phyloP scores from a whole-genome alignment of 2,888 invertebrate genomes.

The Heliconius hortense region DNA sequence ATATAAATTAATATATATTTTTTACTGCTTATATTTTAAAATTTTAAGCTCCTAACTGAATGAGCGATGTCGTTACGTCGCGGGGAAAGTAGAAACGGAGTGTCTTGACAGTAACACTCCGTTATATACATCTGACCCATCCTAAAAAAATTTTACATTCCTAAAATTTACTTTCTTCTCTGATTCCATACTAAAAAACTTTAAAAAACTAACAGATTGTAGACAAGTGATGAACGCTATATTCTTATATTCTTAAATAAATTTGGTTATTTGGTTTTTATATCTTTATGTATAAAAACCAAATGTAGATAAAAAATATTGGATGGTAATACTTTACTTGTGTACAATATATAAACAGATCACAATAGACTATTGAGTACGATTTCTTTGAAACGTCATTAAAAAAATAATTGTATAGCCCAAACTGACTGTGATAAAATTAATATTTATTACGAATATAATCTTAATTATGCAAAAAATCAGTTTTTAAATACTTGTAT shows the following conservation, averaged over 20 bases:
- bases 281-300: neutral
- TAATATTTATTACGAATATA: neutral
- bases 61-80: neutral
- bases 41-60: neutral
- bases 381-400: neutral
- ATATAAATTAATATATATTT: neutral
- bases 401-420: neutral
- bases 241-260: neutral
- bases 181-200: neutral
- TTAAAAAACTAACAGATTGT: neutral
- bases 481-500: neutral
- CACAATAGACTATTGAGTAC: neutral
- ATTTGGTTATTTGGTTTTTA: neutral
- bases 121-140: neutral
- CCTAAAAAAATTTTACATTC: neutral
- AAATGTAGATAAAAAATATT: neutral
- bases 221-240: neutral
- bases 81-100: neutral
- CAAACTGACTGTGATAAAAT: conserved; percentile 6
- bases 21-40: neutral
- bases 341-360: neutral
- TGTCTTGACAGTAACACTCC: neutral
- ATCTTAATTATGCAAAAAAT: neutral
- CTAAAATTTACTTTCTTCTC: neutral
- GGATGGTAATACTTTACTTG: neutral